phyloP scores from a whole-genome alignment of 1,140 invertebrate species.

The Pentalonia nigronervosa region DNA sequence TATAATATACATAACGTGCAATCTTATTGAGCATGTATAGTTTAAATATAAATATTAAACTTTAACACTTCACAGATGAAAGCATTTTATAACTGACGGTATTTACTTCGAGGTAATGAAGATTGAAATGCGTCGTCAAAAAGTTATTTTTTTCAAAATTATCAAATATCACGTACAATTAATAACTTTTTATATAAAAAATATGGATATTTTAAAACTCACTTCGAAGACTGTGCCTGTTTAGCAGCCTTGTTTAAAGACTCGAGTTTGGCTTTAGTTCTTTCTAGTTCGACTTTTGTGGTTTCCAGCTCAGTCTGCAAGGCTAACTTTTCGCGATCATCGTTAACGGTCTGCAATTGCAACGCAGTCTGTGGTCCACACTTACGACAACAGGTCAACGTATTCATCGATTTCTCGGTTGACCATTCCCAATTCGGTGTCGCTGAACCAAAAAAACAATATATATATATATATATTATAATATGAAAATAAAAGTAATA shows the following conservation, averaged over 20 bases:
- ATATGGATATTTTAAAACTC: neutral
- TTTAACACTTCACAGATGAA: neutral
- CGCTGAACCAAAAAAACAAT: conserved; percentile 27
- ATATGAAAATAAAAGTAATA: neutral
- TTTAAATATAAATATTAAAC: neutral
- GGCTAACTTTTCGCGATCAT: conserved; percentile 62
- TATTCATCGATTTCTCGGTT: conserved; percentile 58
- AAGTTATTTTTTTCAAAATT: too few species aligned
- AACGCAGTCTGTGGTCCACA: conserved; percentile 61
- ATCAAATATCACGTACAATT: neutral
- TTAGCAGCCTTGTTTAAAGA: conserved; percentile 61
- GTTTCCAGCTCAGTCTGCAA: conserved; percentile 66
- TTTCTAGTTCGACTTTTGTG: conserved; percentile 66
- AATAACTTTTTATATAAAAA: neutral
- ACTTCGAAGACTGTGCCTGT: conserved; percentile 57
- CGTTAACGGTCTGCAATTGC: conserved; percentile 58
- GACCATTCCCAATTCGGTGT: conserved; percentile 60
- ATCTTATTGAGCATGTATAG: neutral
- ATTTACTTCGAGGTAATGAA: neutral
- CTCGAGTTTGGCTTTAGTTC: conserved; percentile 66
- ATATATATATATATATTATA: neutral
- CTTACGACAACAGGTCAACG: conserved; percentile 60
- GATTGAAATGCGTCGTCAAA: neutral
- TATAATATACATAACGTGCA: neutral
- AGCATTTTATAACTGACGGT: neutral